Evolutionary conservation across 2,888 invertebrate species (phyloP).

Genomic region (Meloe dianella): DNA sequence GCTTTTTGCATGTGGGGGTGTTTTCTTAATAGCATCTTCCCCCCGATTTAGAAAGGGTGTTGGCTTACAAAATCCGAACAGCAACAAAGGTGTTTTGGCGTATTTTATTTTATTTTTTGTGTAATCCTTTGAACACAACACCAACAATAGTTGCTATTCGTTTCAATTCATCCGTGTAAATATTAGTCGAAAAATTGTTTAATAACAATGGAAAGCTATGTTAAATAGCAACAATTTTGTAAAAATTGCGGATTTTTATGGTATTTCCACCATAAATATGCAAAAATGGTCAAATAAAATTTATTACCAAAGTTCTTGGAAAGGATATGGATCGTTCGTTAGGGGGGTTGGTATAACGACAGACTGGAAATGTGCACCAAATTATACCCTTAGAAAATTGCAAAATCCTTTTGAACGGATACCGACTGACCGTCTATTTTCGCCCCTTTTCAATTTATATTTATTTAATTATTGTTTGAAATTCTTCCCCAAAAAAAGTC

Average conservation of each 20-base stretch:
- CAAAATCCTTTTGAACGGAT: slow-evolving; percentile 1
- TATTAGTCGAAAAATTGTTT: slow-evolving; percentile 51
- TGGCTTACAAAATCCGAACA: not conserved
- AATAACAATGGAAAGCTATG: slow-evolving; percentile 25
- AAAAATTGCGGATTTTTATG: not conserved
- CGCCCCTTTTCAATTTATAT: not conserved
- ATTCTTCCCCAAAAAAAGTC: not conserved
- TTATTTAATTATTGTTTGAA: not conserved
- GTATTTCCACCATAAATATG: slow-evolving; percentile 5
- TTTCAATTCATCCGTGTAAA: slow-evolving; percentile 48
- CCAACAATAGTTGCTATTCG: slow-evolving; percentile 44
- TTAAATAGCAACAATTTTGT: not conserved
- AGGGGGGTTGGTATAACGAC: not conserved
- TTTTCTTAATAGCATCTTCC: too few relatives aligned
- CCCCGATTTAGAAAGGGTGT: too few relatives aligned
- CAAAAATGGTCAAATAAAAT: slow-evolving; percentile 11
- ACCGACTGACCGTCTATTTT: slow-evolving; percentile 8
- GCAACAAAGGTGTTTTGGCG: slow-evolving; percentile 17
- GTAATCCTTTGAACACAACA: slow-evolving; percentile 49
- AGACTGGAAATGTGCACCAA: not conserved
- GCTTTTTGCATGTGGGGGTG: too few relatives aligned
- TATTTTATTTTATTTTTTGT: not conserved
- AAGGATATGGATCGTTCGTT: slow-evolving; percentile 5
- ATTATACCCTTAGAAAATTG: slow-evolving; percentile 7
- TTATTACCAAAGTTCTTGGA: slow-evolving; percentile 6